Evolutionary conservation across 2,888 invertebrate species (phyloP).

Genomic region (Chymomyza procnemis): DNA sequence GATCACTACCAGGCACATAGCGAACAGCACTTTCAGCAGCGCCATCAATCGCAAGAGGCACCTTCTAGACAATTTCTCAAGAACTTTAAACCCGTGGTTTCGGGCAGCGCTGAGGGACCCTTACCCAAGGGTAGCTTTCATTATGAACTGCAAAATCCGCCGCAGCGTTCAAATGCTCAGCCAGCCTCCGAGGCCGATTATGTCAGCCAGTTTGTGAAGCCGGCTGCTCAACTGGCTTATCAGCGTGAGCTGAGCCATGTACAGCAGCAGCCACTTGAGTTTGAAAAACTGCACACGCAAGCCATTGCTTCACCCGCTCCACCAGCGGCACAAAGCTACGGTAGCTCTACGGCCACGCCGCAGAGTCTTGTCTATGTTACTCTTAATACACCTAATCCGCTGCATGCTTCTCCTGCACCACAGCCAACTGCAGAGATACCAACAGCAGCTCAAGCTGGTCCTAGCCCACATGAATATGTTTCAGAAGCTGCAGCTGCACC

Average conservation of each 20-base stretch:
- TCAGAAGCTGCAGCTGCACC: constrained; percentile 57
- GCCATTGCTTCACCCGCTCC: constrained; percentile 36
- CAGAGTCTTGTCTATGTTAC: constrained; percentile 64
- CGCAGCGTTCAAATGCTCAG: constrained; percentile 19
- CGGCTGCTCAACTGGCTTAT: constrained; percentile 54
- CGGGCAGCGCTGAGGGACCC: constrained; percentile 41
- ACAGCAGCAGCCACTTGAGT: constrained; percentile 14
- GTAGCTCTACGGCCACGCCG: constrained; percentile 36
- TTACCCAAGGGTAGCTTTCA: constrained; percentile 64
- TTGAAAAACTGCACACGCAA: constrained; percentile 43
- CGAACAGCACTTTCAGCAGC: constrained; percentile 54
- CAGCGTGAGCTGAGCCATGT: constrained; percentile 33
- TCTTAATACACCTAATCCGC: constrained; percentile 41
- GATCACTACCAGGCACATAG: constrained; percentile 65
- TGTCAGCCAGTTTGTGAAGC: constrained; percentile 27
- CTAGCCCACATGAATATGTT: constrained; percentile 65
- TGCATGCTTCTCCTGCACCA: neutral
- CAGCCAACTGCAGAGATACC: constrained; percentile 14
- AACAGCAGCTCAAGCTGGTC: constrained; percentile 20
- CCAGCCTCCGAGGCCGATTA: constrained; percentile 29
- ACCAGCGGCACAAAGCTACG: constrained; percentile 21
- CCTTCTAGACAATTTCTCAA: constrained; percentile 76
- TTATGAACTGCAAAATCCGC: constrained; percentile 54
- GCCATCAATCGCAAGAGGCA: constrained; percentile 58
- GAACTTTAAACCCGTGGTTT: constrained; percentile 67